Evolutionary conservation across 2,888 invertebrate species (phyloP).

Genomic region (Dicroscelio sp.): DNA sequence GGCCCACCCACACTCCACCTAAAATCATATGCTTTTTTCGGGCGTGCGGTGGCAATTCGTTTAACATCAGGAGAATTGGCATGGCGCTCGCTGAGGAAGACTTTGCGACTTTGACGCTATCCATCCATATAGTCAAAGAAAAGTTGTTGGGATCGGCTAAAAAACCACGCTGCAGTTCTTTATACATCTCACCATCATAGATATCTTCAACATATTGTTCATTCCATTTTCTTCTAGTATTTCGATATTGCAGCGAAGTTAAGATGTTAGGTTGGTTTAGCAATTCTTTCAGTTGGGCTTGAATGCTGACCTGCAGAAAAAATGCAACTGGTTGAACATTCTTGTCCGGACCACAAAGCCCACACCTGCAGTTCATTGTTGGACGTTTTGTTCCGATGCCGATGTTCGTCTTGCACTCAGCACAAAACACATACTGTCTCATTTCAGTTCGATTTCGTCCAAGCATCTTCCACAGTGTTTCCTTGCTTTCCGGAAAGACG

Average conservation of each 20-base stretch:
- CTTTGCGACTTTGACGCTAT: background rate
- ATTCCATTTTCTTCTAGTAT: conserved; percentile 5
- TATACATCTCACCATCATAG: conserved; percentile 32
- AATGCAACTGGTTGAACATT: background rate
- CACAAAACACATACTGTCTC: background rate
- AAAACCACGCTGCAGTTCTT: background rate
- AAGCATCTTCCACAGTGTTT: background rate
- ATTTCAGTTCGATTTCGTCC: background rate
- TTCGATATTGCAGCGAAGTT: background rate
- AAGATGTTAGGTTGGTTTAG: background rate
- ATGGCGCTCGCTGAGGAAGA: background rate
- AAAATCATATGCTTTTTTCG: conserved; percentile 37
- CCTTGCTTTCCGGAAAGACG: background rate
- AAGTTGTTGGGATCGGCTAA: conserved; percentile 3
- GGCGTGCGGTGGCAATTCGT: conserved; percentile 33
- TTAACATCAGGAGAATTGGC: background rate
- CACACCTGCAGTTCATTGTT: background rate
- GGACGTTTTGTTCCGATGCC: conserved; percentile 1
- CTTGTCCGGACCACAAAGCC: background rate
- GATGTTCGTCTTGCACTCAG: background rate
- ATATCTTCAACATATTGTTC: conserved; percentile 36
- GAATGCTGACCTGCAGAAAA: conserved; percentile 7
- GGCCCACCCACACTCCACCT: conserved; percentile 4
- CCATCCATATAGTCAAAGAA: conserved; percentile 25
- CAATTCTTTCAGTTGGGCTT: conserved; percentile 18